A percentile compares a stretch with the other conserved stretches of the same genome.
Conservation (phyloP, 2,113 vertebrate genomes). For the Sus scrofa region DNA sequence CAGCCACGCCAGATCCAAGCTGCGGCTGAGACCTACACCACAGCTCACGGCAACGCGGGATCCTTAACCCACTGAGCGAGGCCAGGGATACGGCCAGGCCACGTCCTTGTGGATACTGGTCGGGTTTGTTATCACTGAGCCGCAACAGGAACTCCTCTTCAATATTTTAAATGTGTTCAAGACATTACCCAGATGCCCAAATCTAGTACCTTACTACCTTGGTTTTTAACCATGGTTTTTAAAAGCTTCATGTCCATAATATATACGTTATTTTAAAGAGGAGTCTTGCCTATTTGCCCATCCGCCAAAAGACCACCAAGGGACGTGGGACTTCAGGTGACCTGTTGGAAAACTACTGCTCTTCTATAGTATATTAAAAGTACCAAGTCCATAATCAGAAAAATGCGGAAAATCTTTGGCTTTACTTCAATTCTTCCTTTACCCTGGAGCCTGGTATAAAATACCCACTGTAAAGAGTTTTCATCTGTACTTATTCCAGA, state of each 20-base stretch:
- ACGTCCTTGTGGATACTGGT: no score
- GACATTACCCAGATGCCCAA: neutral
- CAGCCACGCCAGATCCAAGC: no score
- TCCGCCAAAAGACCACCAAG: neutral
- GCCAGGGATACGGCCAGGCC: no score
- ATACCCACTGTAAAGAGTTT: neutral
- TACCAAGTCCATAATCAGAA: fast-evolving
- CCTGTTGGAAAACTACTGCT: fast-evolving
- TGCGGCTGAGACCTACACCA: no score
- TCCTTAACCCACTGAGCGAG: no score
- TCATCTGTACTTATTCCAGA: neutral
- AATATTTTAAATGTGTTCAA: neutral
- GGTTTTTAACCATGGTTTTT: neutral
- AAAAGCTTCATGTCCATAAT: neutral
- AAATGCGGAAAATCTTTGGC: neutral
- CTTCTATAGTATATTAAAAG: no score
- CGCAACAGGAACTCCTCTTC: no score
- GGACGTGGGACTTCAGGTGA: neutral
- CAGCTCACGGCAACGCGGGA: no score
- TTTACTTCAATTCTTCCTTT: neutral
- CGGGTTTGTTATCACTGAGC: no score
- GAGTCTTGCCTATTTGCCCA: neutral
- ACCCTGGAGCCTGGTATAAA: neutral
- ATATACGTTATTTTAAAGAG: neutral
- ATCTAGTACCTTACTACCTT: neutral